These are phyloP conservation scores for Pedetes capensis DNA, from an alignment of 2,113 vertebrate genomes.

Conservation along the genomic window DNA sequence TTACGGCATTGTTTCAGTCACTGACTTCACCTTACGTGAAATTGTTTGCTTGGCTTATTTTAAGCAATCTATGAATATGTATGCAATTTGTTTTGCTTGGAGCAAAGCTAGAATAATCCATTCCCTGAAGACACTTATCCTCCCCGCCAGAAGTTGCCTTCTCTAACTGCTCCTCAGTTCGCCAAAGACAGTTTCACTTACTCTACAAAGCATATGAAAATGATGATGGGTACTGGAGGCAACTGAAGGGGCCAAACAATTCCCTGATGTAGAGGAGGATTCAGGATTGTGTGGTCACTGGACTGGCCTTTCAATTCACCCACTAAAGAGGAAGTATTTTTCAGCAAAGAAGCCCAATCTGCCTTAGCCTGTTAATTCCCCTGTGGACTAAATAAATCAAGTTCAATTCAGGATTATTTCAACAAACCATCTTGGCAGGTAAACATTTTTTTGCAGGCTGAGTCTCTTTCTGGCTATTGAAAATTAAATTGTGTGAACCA, in stretches of 20 bases:
- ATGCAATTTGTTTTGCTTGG: conserved; percentile 20
- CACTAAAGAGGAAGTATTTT: neutral
- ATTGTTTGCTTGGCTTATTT: neutral
- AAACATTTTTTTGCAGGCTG: conserved; percentile 48
- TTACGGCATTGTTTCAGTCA: neutral
- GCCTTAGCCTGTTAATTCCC: conserved; percentile 36
- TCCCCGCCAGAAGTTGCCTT: neutral
- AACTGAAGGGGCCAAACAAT: neutral
- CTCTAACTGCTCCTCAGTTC: neutral
- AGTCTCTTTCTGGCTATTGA: conserved; percentile 33
- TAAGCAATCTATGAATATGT: conserved; percentile 2
- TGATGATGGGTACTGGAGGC: neutral
- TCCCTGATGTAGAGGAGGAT: neutral
- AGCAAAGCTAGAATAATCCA: neutral
- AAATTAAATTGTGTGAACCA: conserved; percentile 36
- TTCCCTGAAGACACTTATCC: neutral
- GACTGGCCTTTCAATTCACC: neutral
- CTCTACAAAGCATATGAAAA: neutral
- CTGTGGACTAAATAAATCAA: conserved; percentile 47
- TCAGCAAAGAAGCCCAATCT: neutral
- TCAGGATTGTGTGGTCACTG: neutral
- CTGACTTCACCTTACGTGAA: neutral
- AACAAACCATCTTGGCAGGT: conserved; percentile 57
- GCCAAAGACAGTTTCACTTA: neutral
- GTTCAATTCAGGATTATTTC: conserved; percentile 59